These are phyloP conservation scores for Boloria selene DNA, from an alignment of 2,888 invertebrate species.

Conservation along the genomic window DNA sequence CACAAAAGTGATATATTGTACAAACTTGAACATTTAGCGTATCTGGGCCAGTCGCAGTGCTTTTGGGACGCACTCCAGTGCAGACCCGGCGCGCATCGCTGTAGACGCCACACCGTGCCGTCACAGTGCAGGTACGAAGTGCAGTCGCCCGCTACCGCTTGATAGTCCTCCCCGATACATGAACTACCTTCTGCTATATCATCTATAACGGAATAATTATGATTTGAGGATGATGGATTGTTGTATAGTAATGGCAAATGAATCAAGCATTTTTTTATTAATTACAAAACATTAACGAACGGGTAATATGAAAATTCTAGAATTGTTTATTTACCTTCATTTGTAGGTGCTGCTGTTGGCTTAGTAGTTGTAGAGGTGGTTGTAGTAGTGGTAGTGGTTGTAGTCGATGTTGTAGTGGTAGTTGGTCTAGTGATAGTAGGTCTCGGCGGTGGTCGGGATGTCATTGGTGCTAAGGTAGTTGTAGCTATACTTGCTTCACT, in stretches of 20 bases:
- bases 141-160: conserved; percentile 85
- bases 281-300: no score
- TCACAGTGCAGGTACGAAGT: conserved; percentile 89
- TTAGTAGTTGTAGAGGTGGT: conserved; percentile 54
- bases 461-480: conserved; percentile 67
- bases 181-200: conserved; percentile 52
- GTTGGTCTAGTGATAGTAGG: conserved; percentile 51
- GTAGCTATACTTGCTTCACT: conserved; percentile 64
- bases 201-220: conserved; percentile 28
- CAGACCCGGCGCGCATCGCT: conserved; percentile 90
- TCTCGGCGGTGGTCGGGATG: conserved; percentile 66
- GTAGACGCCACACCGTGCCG: conserved; percentile 84
- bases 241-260: no score
- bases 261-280: no score
- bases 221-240: background rate
- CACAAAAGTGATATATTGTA: background rate
- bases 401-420: conserved; percentile 51
- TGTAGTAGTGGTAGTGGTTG: conserved; percentile 54
- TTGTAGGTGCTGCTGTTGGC: conserved; percentile 44
- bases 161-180: conserved; percentile 69
- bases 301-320: background rate
- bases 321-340: conserved; percentile 33
- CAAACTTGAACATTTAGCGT: conserved; percentile 85
- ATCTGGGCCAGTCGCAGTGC: conserved; percentile 91
- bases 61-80: conserved; percentile 88